A percentile compares a stretch with the other conserved stretches of the same genome.
Conservation (phyloP, 2,113 vertebrate species). For the Notarius lentiginosus region DNA sequence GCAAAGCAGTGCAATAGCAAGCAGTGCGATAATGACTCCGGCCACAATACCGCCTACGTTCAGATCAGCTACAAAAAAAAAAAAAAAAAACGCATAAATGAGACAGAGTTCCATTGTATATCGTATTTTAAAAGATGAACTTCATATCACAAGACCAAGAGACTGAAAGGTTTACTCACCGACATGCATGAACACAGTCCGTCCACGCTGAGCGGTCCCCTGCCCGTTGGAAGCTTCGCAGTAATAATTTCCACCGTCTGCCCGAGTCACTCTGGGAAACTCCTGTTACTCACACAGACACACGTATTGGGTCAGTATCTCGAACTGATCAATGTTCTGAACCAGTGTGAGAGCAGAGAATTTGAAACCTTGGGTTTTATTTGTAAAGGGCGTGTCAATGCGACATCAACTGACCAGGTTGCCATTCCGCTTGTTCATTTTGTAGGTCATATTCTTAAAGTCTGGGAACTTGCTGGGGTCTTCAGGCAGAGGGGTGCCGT, state of each 20-base stretch:
- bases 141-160: not conserved
- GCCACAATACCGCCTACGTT: slow-evolving; percentile 75
- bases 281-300: slow-evolving; percentile 55
- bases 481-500: slow-evolving; percentile 58
- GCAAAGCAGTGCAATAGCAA: slow-evolving; percentile 64
- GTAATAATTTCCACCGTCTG: slow-evolving; percentile 62
- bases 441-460: slow-evolving; percentile 71
- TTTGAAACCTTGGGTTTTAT: not conserved
- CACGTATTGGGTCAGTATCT: no score
- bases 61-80: slow-evolving; percentile 62
- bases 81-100: no score
- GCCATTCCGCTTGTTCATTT: slow-evolving; percentile 51
- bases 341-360: not conserved
- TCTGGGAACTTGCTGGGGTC: slow-evolving; percentile 61
- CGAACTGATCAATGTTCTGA: not conserved
- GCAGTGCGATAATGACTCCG: slow-evolving; percentile 68
- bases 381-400: not conserved
- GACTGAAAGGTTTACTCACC: slow-evolving; percentile 65
- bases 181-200: slow-evolving; percentile 61
- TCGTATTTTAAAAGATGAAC: not conserved
- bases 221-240: slow-evolving; percentile 67
- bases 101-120: no score
- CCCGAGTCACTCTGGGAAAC: slow-evolving; percentile 50
- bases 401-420: slow-evolving; percentile 65
- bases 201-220: slow-evolving; percentile 62